Evolutionary conservation across 2,888 invertebrate species (phyloP).

Genomic region (Drosophila paramelanica): DNA sequence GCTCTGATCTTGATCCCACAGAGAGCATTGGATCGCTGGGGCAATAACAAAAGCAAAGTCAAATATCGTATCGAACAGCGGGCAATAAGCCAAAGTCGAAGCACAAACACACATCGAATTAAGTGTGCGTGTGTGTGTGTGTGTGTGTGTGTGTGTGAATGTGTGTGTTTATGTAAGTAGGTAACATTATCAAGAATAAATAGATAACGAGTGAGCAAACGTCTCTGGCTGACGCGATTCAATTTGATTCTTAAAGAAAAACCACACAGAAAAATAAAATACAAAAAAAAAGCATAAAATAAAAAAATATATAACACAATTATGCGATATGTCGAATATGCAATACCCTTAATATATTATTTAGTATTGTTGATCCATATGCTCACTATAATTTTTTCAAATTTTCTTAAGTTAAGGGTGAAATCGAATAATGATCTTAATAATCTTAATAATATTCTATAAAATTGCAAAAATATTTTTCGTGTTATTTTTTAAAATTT

Average conservation of each 20-base stretch:
- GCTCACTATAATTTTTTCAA: too few species aligned
- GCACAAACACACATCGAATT: slow-evolving; percentile 11
- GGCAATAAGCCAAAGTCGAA: slow-evolving; percentile 67
- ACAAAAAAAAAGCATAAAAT: background rate
- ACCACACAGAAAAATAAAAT: slow-evolving; percentile 36
- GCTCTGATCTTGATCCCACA: slow-evolving; percentile 23
- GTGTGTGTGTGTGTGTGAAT: background rate
- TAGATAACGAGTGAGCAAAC: slow-evolving; percentile 68
- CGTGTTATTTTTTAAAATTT: too few species aligned
- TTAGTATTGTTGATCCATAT: too few species aligned
- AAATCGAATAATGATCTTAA: too few species aligned
- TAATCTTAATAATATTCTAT: too few species aligned
- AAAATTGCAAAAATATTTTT: too few species aligned
- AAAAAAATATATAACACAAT: slow-evolving; percentile 1
- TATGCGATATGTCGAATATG: background rate
- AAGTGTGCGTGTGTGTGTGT: background rate
- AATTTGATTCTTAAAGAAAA: slow-evolving; percentile 59
- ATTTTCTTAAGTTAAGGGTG: too few species aligned
- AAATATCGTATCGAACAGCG: slow-evolving; percentile 54
- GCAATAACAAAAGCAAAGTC: slow-evolving; percentile 40
- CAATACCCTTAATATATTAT: slow-evolving; percentile 2
- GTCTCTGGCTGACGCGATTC: slow-evolving; percentile 45
- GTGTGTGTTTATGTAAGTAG: slow-evolving; percentile 47
- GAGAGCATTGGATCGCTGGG: slow-evolving; percentile 10
- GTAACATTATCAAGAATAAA: slow-evolving; percentile 66